Conservation (phyloP, 2,113 vertebrate species). For the Aramus guarauna region DNA sequence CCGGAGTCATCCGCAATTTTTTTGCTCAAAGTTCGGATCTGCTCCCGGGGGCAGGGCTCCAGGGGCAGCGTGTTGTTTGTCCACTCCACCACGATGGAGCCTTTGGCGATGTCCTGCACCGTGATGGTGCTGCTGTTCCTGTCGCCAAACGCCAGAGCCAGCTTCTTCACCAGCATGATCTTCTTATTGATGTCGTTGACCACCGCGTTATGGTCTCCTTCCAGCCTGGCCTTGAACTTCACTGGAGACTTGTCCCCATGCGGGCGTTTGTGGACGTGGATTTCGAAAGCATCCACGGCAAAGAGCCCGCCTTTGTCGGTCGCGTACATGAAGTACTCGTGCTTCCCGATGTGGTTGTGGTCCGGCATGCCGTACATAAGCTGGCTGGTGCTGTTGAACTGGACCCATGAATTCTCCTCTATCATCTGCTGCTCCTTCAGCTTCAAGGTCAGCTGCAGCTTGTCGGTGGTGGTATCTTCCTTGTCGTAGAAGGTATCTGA, state of each 20-base stretch:
- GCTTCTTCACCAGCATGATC: constrained; percentile 90
- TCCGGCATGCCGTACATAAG: constrained; percentile 93
- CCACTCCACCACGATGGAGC: constrained; percentile 93
- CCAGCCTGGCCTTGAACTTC: constrained; percentile 85
- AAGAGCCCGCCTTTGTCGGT: constrained; percentile 90
- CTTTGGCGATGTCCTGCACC: constrained; percentile 83
- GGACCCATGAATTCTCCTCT: constrained; percentile 89
- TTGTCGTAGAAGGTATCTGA: constrained; percentile 90
- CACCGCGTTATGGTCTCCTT: constrained; percentile 82
- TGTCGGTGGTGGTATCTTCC: constrained; percentile 93
- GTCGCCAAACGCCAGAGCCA: constrained; percentile 88
- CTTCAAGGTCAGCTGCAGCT: constrained; percentile 88
- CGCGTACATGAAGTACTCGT: constrained; percentile 93
- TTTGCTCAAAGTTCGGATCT: constrained; percentile 81
- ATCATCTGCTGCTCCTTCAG: constrained; percentile 84
- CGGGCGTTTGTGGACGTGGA: constrained; percentile 86
- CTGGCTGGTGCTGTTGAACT: constrained; percentile 95
- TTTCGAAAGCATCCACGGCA: constrained; percentile 90
- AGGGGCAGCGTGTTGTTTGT: constrained; percentile 90
- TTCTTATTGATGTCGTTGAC: constrained; percentile 86
- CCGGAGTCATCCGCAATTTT: constrained; percentile 84
- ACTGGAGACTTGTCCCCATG: constrained; percentile 83
- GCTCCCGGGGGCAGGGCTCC: constrained; percentile 87
- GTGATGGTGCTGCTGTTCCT: constrained; percentile 92
- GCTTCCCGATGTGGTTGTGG: constrained; percentile 81